phyloP scores from a whole-genome alignment of 1,140 invertebrate species.

The Chymomyza costata region DNA sequence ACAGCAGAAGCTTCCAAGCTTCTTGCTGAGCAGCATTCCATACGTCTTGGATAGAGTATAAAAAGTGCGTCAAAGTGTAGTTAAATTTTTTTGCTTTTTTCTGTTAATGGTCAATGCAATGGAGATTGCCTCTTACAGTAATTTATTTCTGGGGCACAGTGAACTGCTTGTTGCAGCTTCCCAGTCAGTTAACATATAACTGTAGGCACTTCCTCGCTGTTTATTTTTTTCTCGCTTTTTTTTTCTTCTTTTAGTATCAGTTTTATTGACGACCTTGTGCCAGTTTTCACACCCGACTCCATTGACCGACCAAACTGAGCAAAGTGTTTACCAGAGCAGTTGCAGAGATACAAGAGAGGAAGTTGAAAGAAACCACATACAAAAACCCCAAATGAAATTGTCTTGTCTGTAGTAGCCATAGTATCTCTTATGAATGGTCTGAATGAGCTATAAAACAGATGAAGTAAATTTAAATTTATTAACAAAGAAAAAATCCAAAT shows the following conservation, averaged over 20 bases:
- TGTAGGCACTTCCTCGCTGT: constrained; percentile 28
- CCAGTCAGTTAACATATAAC: constrained; percentile 15
- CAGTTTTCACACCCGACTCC: constrained; percentile 45
- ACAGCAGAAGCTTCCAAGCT: too few relatives aligned
- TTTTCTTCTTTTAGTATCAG: background rate
- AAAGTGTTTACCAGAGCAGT: too few relatives aligned
- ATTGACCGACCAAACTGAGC: too few relatives aligned
- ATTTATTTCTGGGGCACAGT: too few relatives aligned
- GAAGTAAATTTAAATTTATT: constrained; percentile 35
- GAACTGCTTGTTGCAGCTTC: constrained; percentile 33
- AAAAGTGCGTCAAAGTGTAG: too few relatives aligned
- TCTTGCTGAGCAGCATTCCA: too few relatives aligned
- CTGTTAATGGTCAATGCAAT: too few relatives aligned
- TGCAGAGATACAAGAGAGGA: too few relatives aligned
- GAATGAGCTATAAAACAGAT: constrained; percentile 46
- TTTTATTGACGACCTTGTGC: constrained; percentile 52
- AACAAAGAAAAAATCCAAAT: constrained; percentile 10
- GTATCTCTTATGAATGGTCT: constrained; percentile 41
- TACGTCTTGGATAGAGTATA: too few relatives aligned
- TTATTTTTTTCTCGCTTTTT: constrained; percentile 1
- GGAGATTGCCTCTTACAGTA: too few relatives aligned
- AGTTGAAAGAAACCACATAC: constrained; percentile 39
- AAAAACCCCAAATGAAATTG: constrained; percentile 47
- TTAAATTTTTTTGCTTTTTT: too few relatives aligned
- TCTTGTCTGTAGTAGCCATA: too few relatives aligned